Conservation (phyloP, 2,113 vertebrate species). For the Eurypyga helias region DNA sequence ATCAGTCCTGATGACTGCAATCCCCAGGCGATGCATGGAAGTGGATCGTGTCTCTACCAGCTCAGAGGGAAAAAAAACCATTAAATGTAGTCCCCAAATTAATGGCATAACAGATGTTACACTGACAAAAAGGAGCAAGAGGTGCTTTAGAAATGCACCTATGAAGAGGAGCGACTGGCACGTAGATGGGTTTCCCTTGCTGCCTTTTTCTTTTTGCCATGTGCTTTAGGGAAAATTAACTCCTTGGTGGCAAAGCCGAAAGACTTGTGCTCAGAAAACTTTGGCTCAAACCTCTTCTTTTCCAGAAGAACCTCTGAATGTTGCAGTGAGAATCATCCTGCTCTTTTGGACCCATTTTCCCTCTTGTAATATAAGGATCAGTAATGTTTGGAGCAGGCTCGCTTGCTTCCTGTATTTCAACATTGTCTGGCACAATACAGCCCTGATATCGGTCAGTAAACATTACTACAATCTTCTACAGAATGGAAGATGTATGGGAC, state of each 20-base stretch:
- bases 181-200: not conserved
- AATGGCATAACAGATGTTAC: no score
- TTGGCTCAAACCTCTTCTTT: not conserved
- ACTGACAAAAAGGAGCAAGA: not conserved
- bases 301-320: not conserved
- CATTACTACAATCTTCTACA: not conserved
- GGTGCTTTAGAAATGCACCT: not conserved
- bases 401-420: not conserved
- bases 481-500: fast-evolving
- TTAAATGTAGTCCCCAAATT: not conserved
- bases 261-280: not conserved
- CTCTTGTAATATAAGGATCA: not conserved
- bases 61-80: not conserved
- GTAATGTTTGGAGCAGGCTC: not conserved
- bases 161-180: not conserved
- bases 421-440: not conserved
- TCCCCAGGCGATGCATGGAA: not conserved
- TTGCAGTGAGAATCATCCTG: not conserved
- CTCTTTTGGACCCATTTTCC: not conserved
- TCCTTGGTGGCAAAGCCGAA: not conserved
- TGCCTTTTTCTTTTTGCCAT: not conserved
- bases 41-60: not conserved
- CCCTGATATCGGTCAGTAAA: not conserved
- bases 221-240: not conserved
- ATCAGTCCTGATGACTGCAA: not conserved